Base-by-base conservation (phyloP, 2,888 invertebrate species). In the Dryobotodes eremita region DNA sequence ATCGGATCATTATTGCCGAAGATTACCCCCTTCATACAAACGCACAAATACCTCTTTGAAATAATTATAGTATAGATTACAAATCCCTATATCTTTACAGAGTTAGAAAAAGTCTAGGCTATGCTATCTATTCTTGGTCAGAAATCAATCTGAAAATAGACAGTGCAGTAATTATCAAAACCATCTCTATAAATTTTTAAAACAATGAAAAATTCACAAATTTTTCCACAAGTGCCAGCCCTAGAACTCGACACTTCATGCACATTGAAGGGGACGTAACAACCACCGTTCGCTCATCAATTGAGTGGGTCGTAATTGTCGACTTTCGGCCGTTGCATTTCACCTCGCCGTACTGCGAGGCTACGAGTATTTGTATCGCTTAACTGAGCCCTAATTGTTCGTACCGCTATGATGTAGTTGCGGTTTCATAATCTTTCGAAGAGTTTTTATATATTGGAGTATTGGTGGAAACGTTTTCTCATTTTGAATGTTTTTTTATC, bases 271-370 rank as follows among this genome's bases (percentile, higher is more conserved):
- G 89, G 85, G 85, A 74, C 82, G 89, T 85, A 85, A 86, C 87
- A 82, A 84, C 82, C 85, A 82, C 85, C 78, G 83, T 81, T 87
- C 91, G 79, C 80, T 90, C 92, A 89, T 92, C 93, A 93, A 93
- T 93, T 91, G 92, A 90, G 80, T 83, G 79, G 79, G 85, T 91
- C 90, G 90, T 93, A 93, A 94, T 93, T 92, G 90, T 84, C 85
- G 91, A 92, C 90, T 92, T 91, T 90, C 87, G 86, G 79, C 86
- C 75, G 42, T 62, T 86, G 89, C 84, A 90, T 87, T 91, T 83
- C 71, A 83, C 74, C 74, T 80, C 66, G 13, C 46, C 23, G 42
- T 70, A 2, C 36, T 53, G 42, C 64, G 61, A 75, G 66, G 8
- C 53, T 68, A 42, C 65, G 73, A 75, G 57, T 74, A 78, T 75